Conservation (phyloP, 2,888 invertebrate genomes). For the Aricia artaxerxes region DNA sequence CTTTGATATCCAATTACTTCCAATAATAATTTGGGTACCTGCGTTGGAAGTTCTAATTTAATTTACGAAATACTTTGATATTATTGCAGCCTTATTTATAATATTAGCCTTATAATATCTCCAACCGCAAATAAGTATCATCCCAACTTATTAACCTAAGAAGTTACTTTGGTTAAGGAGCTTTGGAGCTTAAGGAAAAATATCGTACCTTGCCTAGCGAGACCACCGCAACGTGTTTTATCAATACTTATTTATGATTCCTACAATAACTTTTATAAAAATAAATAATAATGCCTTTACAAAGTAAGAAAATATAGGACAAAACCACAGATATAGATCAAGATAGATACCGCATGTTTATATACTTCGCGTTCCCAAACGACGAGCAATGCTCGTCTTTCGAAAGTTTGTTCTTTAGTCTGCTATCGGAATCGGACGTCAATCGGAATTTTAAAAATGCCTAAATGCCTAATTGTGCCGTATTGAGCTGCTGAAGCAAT, state of each 20-base stretch:
- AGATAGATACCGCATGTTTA: no score
- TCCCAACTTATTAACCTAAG: constrained; percentile 11
- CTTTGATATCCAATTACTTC: constrained; percentile 2
- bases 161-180: not conserved
- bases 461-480: no score
- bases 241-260: constrained; percentile 15
- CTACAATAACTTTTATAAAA: not conserved
- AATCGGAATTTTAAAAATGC: no score
- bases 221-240: not conserved
- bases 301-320: not conserved
- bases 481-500: no score
- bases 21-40: not conserved
- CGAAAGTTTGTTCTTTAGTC: no score
- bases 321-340: no score
- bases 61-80: not conserved
- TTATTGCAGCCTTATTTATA: not conserved
- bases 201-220: not conserved
- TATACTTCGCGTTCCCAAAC: no score
- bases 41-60: not conserved
- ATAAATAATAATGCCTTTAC: not conserved
- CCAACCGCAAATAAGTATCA: not conserved
- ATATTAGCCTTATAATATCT: not conserved
- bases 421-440: no score
- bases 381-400: no score
- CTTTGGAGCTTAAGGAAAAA: not conserved